Percentiles rank a stretch among this genome's conserved stretches.
phyloP scores from a whole-genome alignment of 2,797 vertebrate genomes.

The Hydrocynus forskahlii region DNA sequence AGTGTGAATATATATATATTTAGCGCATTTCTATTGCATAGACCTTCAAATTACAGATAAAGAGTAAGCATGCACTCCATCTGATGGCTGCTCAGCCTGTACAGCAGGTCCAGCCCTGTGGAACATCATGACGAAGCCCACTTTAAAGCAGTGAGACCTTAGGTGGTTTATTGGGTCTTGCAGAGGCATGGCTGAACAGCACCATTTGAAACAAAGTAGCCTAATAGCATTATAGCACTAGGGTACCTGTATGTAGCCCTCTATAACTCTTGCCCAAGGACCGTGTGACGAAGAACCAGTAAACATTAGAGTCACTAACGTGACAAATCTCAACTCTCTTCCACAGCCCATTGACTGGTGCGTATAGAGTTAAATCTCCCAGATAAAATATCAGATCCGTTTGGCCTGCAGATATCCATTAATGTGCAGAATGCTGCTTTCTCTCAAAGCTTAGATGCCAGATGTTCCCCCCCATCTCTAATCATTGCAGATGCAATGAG shows the following conservation, averaged over 20 bases:
- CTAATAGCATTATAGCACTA: conserved; percentile 25
- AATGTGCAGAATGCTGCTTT: conserved; percentile 91
- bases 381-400: conserved; percentile 87
- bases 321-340: conserved; percentile 50
- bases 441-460: conserved; percentile 95
- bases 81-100: background rate
- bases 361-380: conserved; percentile 88
- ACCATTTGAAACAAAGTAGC: conserved; percentile 16
- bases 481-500: conserved; percentile 99
- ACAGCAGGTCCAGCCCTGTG: background rate
- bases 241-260: conserved; percentile 10
- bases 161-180: background rate
- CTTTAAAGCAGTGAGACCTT: background rate
- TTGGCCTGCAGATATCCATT: conserved; percentile 97
- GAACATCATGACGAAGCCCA: background rate
- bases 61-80: background rate
- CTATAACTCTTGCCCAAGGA: conserved; percentile 22
- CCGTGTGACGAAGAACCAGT: conserved; percentile 6
- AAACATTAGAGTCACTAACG: conserved; percentile 38
- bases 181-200: background rate
- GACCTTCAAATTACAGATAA: no score
- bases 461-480: conserved; percentile 96
- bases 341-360: conserved; percentile 65
- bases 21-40: no score
- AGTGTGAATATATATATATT: no score